Conservation (phyloP, 2,888 invertebrate species). For the Onchidella celtica region DNA sequence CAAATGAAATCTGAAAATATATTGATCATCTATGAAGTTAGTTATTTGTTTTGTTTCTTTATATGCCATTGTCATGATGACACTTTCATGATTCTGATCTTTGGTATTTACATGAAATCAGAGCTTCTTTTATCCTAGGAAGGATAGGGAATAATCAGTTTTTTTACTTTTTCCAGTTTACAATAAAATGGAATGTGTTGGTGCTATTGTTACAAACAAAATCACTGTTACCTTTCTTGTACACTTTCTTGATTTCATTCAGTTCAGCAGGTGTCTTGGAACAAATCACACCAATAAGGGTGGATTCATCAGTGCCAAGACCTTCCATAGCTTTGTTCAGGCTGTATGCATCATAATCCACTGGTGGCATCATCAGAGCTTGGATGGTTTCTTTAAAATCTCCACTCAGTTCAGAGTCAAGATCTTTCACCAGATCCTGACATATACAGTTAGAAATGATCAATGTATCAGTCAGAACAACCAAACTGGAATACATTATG, state of each 20-base stretch:
- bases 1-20: no score
- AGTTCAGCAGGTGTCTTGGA: slow-evolving; percentile 68
- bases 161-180: no score
- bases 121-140: no score
- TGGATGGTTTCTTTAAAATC: slow-evolving; percentile 73
- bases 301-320: slow-evolving; percentile 67
- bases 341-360: slow-evolving; percentile 70
- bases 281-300: slow-evolving; percentile 62
- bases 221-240: slow-evolving; percentile 30
- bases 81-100: no score
- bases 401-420: slow-evolving; percentile 70
- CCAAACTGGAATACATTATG: no score
- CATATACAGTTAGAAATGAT: slow-evolving; percentile 12
- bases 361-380: slow-evolving; percentile 70
- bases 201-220: no score
- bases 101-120: no score
- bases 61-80: no score
- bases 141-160: no score
- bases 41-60: no score
- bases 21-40: no score
- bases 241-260: slow-evolving; percentile 64
- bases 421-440: slow-evolving; percentile 67
- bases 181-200: no score
- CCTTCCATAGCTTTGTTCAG: slow-evolving; percentile 71
- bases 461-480: background rate